phyloP scores from a whole-genome alignment of 1,140 invertebrate genomes.

The Papilio helenus region DNA sequence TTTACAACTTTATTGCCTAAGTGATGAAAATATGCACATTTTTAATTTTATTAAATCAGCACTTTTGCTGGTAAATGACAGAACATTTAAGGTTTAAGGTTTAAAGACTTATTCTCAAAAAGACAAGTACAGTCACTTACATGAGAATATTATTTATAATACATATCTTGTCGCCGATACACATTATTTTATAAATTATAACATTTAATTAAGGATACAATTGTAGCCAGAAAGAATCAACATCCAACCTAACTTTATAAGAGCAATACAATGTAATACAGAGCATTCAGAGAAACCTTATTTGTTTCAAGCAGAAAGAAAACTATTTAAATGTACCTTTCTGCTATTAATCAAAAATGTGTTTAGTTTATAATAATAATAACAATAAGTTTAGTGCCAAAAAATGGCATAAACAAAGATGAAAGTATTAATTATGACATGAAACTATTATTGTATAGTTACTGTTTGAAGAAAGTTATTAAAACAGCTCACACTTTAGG shows the following conservation, averaged over 20 bases:
- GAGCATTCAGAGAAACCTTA: not conserved
- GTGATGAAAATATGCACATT: slow-evolving; percentile 36
- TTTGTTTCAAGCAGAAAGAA: not conserved
- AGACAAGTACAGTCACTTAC: no score
- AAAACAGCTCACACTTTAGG: not conserved
- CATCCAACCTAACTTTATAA: not conserved
- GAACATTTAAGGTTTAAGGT: no score
- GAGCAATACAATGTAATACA: not conserved
- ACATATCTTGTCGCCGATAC: no score
- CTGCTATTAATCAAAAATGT: no score
- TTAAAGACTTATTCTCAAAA: no score
- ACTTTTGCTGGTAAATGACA: slow-evolving; percentile 10
- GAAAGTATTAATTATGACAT: not conserved
- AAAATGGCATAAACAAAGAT: not conserved
- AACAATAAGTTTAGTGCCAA: no score
- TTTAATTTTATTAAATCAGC: slow-evolving; percentile 24
- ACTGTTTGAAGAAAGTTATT: not conserved
- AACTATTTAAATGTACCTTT: not conserved
- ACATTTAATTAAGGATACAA: slow-evolving; percentile 12
- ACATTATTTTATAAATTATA: no score
- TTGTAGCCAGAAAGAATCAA: not conserved
- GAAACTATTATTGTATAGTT: slow-evolving; percentile 3
- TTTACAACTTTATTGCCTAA: slow-evolving; percentile 36
- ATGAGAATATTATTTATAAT: no score
- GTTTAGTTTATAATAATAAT: no score